A percentile compares a stretch with the other conserved stretches of the same genome.
Conservation (phyloP, 2,888 invertebrate species). For the Mesorhabditis belari region DNA sequence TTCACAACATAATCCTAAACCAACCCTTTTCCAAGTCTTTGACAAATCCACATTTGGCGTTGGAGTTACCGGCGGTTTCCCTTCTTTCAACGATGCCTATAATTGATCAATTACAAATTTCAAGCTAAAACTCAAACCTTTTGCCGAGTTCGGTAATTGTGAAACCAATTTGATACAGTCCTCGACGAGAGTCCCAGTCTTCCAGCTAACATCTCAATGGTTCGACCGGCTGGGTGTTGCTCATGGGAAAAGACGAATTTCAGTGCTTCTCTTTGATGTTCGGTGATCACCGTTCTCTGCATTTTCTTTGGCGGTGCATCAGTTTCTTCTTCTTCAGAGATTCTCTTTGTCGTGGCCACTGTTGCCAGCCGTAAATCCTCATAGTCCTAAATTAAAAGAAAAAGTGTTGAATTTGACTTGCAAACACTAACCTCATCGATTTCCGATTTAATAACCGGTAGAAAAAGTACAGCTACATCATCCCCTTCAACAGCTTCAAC, state of each 20-base stretch:
- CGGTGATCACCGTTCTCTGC: constrained; percentile 89
- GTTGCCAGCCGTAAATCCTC: neutral
- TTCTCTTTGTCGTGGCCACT: neutral
- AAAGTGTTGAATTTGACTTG: neutral
- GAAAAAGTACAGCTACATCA: constrained; percentile 2
- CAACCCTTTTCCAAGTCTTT: constrained; percentile 5
- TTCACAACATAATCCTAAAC: no score
- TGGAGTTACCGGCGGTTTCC: neutral
- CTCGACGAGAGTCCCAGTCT: constrained; percentile 84
- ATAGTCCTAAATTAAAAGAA: no score
- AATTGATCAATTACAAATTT: neutral
- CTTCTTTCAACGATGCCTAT: neutral
- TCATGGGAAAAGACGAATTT: constrained; percentile 83
- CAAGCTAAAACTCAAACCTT: constrained; percentile 59
- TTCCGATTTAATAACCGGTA: neutral
- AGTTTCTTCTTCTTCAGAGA: constrained; percentile 1
- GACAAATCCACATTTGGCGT: neutral
- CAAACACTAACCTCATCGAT: neutral
- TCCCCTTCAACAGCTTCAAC: neutral
- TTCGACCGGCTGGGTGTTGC: constrained; percentile 91
- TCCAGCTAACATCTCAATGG: constrained; percentile 64
- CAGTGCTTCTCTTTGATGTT: constrained; percentile 94
- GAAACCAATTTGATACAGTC: constrained; percentile 99
- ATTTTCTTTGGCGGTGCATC: constrained; percentile 26
- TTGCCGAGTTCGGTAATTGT: constrained; percentile 95